These are phyloP conservation scores for Axis porcinus DNA, from an alignment of 2,113 vertebrate species.

Conservation along the genomic window DNA sequence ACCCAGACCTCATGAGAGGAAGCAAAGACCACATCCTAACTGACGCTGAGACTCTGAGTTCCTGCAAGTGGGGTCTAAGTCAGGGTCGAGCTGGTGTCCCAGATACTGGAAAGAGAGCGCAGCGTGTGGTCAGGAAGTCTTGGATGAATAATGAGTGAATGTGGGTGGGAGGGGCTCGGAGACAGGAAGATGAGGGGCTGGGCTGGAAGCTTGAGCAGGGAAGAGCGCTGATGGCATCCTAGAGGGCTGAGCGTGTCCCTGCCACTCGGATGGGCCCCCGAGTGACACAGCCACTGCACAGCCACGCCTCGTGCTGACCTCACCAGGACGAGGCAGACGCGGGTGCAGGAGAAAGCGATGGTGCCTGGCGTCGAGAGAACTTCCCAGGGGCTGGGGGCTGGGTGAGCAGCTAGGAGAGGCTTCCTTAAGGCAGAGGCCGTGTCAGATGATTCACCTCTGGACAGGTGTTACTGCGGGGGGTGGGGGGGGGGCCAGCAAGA, in stretches of 20 bases:
- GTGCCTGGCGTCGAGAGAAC: accelerated
- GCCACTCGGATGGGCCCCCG: no score
- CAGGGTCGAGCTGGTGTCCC: not conserved
- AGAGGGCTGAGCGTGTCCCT: not conserved
- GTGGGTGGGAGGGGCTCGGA: not conserved
- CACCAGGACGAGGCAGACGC: accelerated
- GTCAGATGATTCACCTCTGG: not conserved
- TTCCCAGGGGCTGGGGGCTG: not conserved
- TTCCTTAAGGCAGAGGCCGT: not conserved
- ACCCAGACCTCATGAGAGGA: not conserved
- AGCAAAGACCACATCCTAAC: not conserved
- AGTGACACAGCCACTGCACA: no score
- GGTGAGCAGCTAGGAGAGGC: no score
- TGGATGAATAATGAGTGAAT: not conserved
- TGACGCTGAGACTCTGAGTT: not conserved
- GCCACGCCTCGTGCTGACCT: not conserved
- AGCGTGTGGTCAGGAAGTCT: not conserved
- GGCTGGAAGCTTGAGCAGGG: not conserved
- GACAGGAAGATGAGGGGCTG: not conserved
- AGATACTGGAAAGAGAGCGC: not conserved
- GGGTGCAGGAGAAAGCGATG: not conserved
- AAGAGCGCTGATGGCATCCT: accelerated
- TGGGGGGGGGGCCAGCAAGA: no score
- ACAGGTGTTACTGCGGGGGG: not conserved
- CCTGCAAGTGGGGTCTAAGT: not conserved